Evolutionary conservation across 2,888 invertebrate species (phyloP), one percentile per base, ranked within the genome.

Genomic region (Drosophila greeni): DNA sequence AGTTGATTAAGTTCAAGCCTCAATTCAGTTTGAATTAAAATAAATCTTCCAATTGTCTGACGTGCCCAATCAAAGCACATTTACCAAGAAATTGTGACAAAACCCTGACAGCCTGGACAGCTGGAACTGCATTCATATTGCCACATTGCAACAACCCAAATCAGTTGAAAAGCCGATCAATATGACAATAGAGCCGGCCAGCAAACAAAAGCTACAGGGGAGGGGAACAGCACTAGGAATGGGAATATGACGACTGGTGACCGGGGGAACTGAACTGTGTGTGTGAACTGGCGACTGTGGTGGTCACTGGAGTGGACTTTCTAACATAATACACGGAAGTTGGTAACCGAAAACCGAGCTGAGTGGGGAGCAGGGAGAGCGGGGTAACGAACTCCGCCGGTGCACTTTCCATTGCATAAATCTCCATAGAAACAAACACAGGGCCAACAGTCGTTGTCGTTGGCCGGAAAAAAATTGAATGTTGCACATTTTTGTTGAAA

Each of bases 301-400:
- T 47, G 65, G 37, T 43, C 49, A 48, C 29, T 52, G 43, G 55
- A 61, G n/a, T 74, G 76, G 75, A 79, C 78, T 82, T 70, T 74
- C 77, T 65, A 74, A 72, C 79, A 83, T 79, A 81, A 81, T 75
- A 82, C 79, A 59, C 81, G 81, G 81, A 82, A 82, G 81, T 77
- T 68, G 64, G 79, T 75, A 81, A 81, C 79, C 72, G 64, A 83
- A 80, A 76, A 73, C 79, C 61, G 11, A 42, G 16, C 42, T 24
- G 9, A 24, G n/a, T 24, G 40, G 40, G 14, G 53, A 52, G 64
- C 57, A 56, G 4, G 36, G 26, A 12, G 14, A n/a, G 24, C 34
- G 53, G 47, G 43, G 59, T 56, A 60, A 60, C 60, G 60, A 64
- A 66, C 65, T 55, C 59, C 49, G n/a, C 42, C 29, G 26, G 37